Evolutionary conservation across 2,888 invertebrate species (phyloP), one percentile per base, ranked within the genome.

Genomic region (Hoplodrina blanda): DNA sequence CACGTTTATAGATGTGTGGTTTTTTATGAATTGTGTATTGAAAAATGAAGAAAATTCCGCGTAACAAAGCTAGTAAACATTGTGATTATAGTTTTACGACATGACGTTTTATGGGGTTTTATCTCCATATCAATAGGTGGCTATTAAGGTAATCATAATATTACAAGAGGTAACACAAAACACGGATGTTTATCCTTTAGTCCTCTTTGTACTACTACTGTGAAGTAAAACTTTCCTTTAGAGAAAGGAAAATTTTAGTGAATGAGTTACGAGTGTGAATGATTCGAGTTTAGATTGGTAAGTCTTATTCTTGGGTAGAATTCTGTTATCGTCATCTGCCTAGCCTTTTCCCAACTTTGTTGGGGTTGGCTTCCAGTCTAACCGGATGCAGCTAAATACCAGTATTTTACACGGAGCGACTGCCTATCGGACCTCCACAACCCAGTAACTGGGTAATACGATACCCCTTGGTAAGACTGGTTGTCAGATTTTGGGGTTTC

Each of bases 141-240:
- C 11, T 41, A 41, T 13, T 41, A 41, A 46, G 46, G 46, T 33
- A 71, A 54, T 62, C 71, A 81, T 77, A 78, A 81, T 70, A 78
- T 78, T 76, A 60, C 73, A 60, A 19, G 25, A 56, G 49, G 33
- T 33, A 41, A 46, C 13, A 33, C 70, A 62, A 80, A 64, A 76
- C 64, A 71, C 82, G 82, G 78, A 78, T 78, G 78, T 78, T 81
- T 76, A 44, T 25, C 0, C 17, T 73, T 20, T 2, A 13, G n/a
- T 37, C 25, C 46, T 46, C 37, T 62, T 53, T 62, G 50, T 77
- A 57, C 37, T 33, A 20, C 17, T 33, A 44, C n/a, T 19, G 13
- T 37, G n/a, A 44, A 44, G 8, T 46, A 17, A 25, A 25, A 15
- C 30, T 70, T 70, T 74, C 19, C 46, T 50, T 17, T 4, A 0